Evolutionary conservation across 2,888 invertebrate species (phyloP), one percentile per base, ranked within the genome.

Genomic region (Elysia crispata): DNA sequence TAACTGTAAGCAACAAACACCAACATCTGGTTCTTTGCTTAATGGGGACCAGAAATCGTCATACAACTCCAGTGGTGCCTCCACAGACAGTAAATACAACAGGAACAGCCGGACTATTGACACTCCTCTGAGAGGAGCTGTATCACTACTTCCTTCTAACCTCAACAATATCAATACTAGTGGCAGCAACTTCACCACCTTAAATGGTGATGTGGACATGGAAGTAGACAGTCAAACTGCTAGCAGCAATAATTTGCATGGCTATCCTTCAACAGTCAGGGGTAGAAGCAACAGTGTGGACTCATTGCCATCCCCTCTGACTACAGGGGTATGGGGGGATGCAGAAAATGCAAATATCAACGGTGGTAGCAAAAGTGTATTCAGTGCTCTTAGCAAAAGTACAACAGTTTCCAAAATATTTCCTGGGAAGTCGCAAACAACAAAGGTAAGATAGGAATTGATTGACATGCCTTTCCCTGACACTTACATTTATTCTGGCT

Each of bases 351-450:
- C 66, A 3, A 77, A 70, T 28, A 15, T 20, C 49, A 76, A 49
- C 20, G 70, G 18, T 49, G 72, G 25, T 33, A 69, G 79, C 84
- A 64, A 84, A 67, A 76, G 77, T 76, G 86, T 89, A 23, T 88
- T 88, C 78, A 89, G 87, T 86, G 84, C 89, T 82, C 82, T 89
- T 57, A 88, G 86, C 76, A 90, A 89, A 84, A 88, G 86, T 83
- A 85, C 87, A 41, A 86, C 87, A 33, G 84, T 87, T 20, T 87
- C 89, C 41, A 88, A 89, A 82, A 87, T 88, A 30, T 83, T 89
- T n/a, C 85, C 88, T 5, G 85, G 86, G 13, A 82, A 78, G 15
- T 77, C 79, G 72, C 85, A 86, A 62, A 76, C 74, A 15, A 81
- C 83, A 11, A 86, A 81, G 80, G 77, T 81, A 62, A 64, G 72